Conservation (phyloP, 2,888 invertebrate species). For the Nebria brevicollis region DNA sequence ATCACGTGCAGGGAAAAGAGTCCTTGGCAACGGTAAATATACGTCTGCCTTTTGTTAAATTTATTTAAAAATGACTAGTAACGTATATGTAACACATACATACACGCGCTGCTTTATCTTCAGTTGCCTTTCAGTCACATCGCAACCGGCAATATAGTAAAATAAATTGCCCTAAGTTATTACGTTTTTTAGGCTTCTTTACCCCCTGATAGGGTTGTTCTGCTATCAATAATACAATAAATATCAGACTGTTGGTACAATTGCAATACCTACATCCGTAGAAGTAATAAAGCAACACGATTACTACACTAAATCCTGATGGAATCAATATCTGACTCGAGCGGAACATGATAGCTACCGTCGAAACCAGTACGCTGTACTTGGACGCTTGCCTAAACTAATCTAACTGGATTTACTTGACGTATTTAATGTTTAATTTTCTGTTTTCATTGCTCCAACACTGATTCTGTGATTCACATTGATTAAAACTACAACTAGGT, state of each 20-base stretch:
- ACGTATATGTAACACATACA: neutral
- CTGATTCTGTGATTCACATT: slow-evolving; percentile 16
- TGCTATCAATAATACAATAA: slow-evolving; percentile 46
- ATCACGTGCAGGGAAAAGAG: neutral
- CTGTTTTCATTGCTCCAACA: slow-evolving; percentile 22
- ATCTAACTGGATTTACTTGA: slow-evolving; percentile 23
- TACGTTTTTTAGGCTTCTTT: slow-evolving; percentile 39
- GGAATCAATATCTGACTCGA: slow-evolving; percentile 37
- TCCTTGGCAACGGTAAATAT: slow-evolving; percentile 2
- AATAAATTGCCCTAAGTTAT: slow-evolving; percentile 43
- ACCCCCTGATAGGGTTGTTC: slow-evolving; percentile 13
- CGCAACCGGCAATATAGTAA: slow-evolving; percentile 36
- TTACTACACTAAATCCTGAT: slow-evolving; percentile 43
- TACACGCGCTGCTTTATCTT: slow-evolving; percentile 17
- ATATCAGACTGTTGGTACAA: slow-evolving; percentile 42
- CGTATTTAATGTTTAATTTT: slow-evolving; percentile 39
- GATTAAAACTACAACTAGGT: slow-evolving; percentile 2
- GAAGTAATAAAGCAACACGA: slow-evolving; percentile 46
- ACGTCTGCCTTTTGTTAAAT: slow-evolving; percentile 1
- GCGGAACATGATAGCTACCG: slow-evolving; percentile 9
- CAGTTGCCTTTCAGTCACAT: slow-evolving; percentile 29
- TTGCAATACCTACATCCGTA: slow-evolving; percentile 41
- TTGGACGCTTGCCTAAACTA: slow-evolving; percentile 15
- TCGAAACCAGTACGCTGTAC: slow-evolving; percentile 2
- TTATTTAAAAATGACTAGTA: slow-evolving; percentile 9